These are phyloP conservation scores for Plumapathes pennacea DNA, from an alignment of 92 coral and sea anemone genomes.

Conservation along the genomic window DNA sequence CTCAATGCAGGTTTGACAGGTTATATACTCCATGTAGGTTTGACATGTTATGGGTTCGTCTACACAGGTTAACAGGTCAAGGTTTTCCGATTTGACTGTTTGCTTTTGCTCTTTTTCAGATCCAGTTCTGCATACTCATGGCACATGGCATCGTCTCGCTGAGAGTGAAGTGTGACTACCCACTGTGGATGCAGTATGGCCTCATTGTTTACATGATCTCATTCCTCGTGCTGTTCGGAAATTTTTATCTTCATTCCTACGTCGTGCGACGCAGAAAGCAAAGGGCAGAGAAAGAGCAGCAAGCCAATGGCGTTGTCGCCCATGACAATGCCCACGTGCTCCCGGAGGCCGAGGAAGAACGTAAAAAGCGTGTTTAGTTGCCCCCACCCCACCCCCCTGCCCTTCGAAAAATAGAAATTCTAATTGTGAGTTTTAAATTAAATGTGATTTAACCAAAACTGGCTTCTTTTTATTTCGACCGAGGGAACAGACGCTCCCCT, in stretches of 20 bases:
- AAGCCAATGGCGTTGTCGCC: not conserved
- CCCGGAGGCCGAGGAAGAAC: too few relatives aligned
- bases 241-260: slow-evolving; percentile 80
- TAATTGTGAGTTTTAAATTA: too few relatives aligned
- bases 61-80: not conserved
- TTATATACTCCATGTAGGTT: not conserved
- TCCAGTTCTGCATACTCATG: slow-evolving; percentile 70
- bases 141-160: slow-evolving; percentile 61
- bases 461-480: too few relatives aligned
- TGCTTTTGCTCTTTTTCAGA: slow-evolving; percentile 31
- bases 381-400: not conserved
- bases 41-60: not conserved
- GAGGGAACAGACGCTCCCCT: too few relatives aligned
- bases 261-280: slow-evolving; percentile 24
- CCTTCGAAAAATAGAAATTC: not conserved
- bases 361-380: not conserved
- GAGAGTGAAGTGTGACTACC: slow-evolving; percentile 63
- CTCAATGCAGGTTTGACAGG: not conserved
- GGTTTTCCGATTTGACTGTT: not conserved
- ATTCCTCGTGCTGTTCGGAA: slow-evolving; percentile 68
- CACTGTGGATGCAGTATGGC: slow-evolving; percentile 85
- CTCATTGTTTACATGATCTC: slow-evolving; percentile 77
- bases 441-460: too few relatives aligned
- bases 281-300: not conserved
- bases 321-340: too few relatives aligned